phyloP scores from a whole-genome alignment of 1,140 invertebrate genomes.

The Archivesica marissinica region DNA sequence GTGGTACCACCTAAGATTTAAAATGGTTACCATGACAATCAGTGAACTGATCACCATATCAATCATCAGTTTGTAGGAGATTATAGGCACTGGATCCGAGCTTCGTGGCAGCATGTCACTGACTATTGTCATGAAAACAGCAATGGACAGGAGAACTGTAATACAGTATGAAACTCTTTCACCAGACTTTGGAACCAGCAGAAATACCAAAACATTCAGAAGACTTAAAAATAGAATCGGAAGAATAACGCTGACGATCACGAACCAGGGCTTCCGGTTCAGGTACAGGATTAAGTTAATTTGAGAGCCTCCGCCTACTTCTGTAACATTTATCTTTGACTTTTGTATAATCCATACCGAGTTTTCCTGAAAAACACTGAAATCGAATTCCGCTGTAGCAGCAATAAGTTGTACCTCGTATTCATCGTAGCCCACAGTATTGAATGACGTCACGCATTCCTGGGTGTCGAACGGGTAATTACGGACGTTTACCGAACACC shows the following conservation, averaged over 20 bases:
- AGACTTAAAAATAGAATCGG: slow-evolving; percentile 38
- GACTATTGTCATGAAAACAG: slow-evolving; percentile 46
- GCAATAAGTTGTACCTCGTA: slow-evolving; percentile 9
- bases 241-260: slow-evolving; percentile 17
- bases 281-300: background rate
- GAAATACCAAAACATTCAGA: slow-evolving; percentile 37
- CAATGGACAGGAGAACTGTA: slow-evolving; percentile 36
- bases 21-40: background rate
- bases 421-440: background rate
- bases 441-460: slow-evolving; percentile 10
- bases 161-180: slow-evolving; percentile 52
- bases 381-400: background rate
- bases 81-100: slow-evolving; percentile 16
- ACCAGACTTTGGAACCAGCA: slow-evolving; percentile 48
- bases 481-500: background rate
- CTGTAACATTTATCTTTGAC: background rate
- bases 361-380: background rate
- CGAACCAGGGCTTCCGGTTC: slow-evolving; percentile 13
- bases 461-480: slow-evolving; percentile 44
- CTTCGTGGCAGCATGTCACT: slow-evolving; percentile 43
- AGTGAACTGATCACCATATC: slow-evolving; percentile 17
- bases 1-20: slow-evolving; percentile 17
- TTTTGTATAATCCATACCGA: slow-evolving; percentile 10
- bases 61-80: slow-evolving; percentile 29
- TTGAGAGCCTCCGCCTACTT: background rate